A percentile compares a stretch with the other conserved stretches of the same genome.
Evolutionary conservation across 2,113 vertebrate species (phyloP).

Genomic region (Lipophrys pholis): DNA sequence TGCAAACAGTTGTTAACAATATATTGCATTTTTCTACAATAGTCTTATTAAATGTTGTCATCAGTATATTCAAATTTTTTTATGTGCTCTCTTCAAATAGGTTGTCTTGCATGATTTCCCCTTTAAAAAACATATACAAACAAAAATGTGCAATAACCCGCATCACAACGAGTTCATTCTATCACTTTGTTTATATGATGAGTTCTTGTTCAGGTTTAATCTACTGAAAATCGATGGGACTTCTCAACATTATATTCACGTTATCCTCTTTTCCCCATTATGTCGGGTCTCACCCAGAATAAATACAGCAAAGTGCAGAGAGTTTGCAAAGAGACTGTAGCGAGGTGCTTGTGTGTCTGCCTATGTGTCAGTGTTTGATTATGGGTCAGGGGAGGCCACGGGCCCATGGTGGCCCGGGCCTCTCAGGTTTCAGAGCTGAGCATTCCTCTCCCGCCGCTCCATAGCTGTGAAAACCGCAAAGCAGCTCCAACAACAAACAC

Average conservation of each 20-base stretch:
- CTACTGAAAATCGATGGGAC: not conserved
- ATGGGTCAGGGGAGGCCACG: slow-evolving; percentile 72
- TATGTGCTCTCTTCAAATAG: too few relatives aligned
- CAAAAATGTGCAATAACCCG: not conserved
- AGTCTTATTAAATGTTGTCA: too few relatives aligned
- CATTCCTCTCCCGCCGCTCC: slow-evolving; percentile 80
- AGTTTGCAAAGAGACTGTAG: not conserved
- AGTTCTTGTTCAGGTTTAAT: not conserved
- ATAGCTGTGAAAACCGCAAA: slow-evolving; percentile 85
- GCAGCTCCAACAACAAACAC: slow-evolving; percentile 82
- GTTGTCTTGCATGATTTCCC: too few relatives aligned
- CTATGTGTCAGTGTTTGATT: slow-evolving; percentile 60
- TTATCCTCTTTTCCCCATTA: not conserved
- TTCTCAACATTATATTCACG: too few relatives aligned
- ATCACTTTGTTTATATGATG: too few relatives aligned
- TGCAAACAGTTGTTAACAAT: too few relatives aligned
- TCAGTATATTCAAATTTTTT: too few relatives aligned
- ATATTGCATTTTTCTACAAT: too few relatives aligned
- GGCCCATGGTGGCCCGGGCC: slow-evolving; percentile 65
- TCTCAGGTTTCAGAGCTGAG: slow-evolving; percentile 81
- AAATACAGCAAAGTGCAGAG: not conserved
- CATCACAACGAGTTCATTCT: not conserved
- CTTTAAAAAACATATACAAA: not conserved
- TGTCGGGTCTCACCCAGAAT: not conserved
- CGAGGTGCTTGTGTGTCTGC: slow-evolving; percentile 26